Evolutionary conservation across 1,140 invertebrate species (phyloP), one percentile per base, ranked within the genome.

Genomic region (Drosophila trapezifrons): DNA sequence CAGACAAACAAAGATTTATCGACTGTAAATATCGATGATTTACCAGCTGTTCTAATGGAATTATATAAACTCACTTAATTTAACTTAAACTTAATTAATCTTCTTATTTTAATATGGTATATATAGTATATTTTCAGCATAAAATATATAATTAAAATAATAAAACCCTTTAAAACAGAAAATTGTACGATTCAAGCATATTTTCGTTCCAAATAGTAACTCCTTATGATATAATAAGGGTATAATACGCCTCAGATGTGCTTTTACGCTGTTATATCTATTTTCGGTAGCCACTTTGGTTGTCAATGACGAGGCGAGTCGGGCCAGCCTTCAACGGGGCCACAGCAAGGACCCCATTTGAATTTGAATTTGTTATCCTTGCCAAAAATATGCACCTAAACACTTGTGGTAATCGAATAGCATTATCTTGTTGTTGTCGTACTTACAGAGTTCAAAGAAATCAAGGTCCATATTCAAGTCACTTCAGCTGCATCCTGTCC

Each of bases 391-490:
- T 35, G n/a, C 18, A 43, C 17, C 22, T 18, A 64, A 40, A 74
- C 57, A 73, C 69, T 73, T 49, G 40, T 37, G 37, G 58, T 75
- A 74, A 74, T 55, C 49, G 38, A 65, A 76, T 66, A 37, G 60
- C 4, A 37, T 65, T 66, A 40, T 58, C 27, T 22, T 32, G 17
- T 66, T 37, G 32, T 32, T 70, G 46, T 37, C 20, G 3, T 80
- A 87, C 83, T 87, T 71, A 86, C 83, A 74, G 71, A 86, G 81
- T 58, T 79, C 83, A 57, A 78, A 75, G 67, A 87, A 83, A 70
- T 82, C 79, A 77, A 91, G 90, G 71, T 91, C 91, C 90, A 91
- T 91, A 74, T 84, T 91, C 76, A 77, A 77, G 65, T 62, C 38
- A 73, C 84, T 76, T 64, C 54, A 70, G 49, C 67, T 25, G 57